Conservation (phyloP, 2,888 invertebrate species). For the Scaptomyza reducta region DNA sequence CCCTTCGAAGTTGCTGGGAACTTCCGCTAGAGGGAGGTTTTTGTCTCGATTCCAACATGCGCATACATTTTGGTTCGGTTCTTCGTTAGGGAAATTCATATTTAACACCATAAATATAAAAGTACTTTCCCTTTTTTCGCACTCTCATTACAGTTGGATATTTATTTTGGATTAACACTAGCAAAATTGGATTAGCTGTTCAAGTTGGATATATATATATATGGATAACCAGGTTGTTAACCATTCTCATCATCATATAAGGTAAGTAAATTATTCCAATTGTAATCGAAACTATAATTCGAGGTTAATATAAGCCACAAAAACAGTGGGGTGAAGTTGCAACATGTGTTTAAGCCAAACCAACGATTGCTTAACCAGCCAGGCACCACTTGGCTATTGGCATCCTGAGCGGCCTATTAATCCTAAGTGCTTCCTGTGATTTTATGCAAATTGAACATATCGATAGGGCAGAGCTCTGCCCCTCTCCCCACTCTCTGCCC, state of each 20-base stretch:
- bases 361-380: slow-evolving; percentile 13
- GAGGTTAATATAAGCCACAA: slow-evolving; percentile 29
- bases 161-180: slow-evolving; percentile 28
- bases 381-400: slow-evolving; percentile 30
- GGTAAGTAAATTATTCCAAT: slow-evolving; percentile 50
- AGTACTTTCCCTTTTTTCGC: slow-evolving; percentile 5
- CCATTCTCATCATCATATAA: slow-evolving; percentile 36
- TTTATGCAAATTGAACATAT: slow-evolving; percentile 77
- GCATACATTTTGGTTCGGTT: slow-evolving; percentile 46
- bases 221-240: slow-evolving; percentile 44
- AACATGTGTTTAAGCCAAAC: slow-evolving; percentile 54
- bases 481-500: neutral
- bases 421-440: slow-evolving; percentile 80
- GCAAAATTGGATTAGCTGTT: slow-evolving; percentile 54
- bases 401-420: slow-evolving; percentile 64
- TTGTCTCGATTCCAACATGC: slow-evolving; percentile 15
- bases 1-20: slow-evolving; percentile 6
- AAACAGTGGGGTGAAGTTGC: slow-evolving; percentile 20
- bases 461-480: slow-evolving; percentile 50
- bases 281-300: slow-evolving; percentile 23
- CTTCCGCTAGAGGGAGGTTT: slow-evolving; percentile 42
- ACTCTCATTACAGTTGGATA: slow-evolving; percentile 34
- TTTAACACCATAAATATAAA: slow-evolving; percentile 12
- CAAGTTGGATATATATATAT: slow-evolving; percentile 18
- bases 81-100: slow-evolving; percentile 53